Conservation (phyloP, 2,797 vertebrate genomes). For the Botia kubotai region DNA sequence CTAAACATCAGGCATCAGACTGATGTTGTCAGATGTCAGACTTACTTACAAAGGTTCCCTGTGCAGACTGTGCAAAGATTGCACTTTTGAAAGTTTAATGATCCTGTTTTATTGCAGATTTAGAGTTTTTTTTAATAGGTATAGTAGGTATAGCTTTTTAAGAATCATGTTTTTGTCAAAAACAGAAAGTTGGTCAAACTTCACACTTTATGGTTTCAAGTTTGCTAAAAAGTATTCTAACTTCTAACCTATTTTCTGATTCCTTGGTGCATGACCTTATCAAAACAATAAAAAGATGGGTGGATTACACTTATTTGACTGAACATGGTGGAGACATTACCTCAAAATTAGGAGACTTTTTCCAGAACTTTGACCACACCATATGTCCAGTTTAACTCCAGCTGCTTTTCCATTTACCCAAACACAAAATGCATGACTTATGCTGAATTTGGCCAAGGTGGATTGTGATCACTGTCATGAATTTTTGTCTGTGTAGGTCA, state of each 20-base stretch:
- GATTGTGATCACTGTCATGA: not conserved
- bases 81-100: not conserved
- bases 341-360: constrained; percentile 22
- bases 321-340: constrained; percentile 36
- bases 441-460: not conserved
- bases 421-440: constrained; percentile 22
- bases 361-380: constrained; percentile 35
- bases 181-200: not conserved
- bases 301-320: constrained; percentile 8
- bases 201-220: not conserved
- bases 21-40: constrained; percentile 69
- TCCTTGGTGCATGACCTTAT: not conserved
- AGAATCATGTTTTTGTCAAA: not conserved
- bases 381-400: constrained; percentile 5
- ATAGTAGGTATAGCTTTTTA: not conserved
- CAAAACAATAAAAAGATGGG: constrained; percentile 7
- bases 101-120: not conserved
- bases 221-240: not conserved
- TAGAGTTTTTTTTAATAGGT: too few species aligned
- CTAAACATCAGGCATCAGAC: constrained; percentile 67
- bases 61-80: not conserved
- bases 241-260: not conserved
- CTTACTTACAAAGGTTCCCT: constrained; percentile 10
- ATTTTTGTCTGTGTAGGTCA: constrained; percentile 6
- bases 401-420: constrained; percentile 2